Conservation (phyloP, 2,113 vertebrate species). For the Cervus canadensis region DNA sequence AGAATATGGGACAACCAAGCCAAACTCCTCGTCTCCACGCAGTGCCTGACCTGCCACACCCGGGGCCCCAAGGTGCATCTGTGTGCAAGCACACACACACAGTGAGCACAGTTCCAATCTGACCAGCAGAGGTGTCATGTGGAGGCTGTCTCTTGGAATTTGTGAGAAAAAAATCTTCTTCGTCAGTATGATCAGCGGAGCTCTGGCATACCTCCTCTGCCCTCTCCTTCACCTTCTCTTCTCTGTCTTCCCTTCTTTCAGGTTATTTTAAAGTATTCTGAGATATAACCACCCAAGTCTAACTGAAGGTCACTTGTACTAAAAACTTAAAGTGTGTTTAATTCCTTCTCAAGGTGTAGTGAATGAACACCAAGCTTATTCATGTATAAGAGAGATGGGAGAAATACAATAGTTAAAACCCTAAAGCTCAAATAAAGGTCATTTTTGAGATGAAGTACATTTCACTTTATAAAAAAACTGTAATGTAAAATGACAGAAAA, state of each 20-base stretch:
- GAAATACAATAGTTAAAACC: not conserved
- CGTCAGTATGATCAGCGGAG: rapidly evolving
- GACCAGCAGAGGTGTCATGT: not conserved
- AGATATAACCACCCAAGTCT: too few relatives aligned
- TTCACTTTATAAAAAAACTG: not conserved
- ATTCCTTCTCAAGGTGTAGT: not conserved
- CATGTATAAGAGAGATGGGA: not conserved
- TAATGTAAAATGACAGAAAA: not conserved
- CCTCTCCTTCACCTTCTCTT: not conserved
- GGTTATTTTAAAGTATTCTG: not conserved
- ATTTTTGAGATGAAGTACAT: not conserved
- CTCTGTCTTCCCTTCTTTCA: not conserved
- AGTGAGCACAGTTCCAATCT: rapidly evolving
- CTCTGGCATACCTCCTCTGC: rapidly evolving
- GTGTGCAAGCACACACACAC: too few relatives aligned
- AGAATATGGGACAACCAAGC: not conserved
- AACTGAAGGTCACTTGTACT: not conserved
- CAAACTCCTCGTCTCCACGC: rapidly evolving
- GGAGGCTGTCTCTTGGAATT: not conserved
- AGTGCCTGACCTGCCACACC: rapidly evolving
- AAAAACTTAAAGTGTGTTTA: not conserved
- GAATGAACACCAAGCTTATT: not conserved
- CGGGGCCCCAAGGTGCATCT: rapidly evolving
- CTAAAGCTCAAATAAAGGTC: not conserved
- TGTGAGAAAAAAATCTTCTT: not conserved